Conservation (phyloP, 2,797 vertebrate species). For the Tympanoctomys barrerae region DNA sequence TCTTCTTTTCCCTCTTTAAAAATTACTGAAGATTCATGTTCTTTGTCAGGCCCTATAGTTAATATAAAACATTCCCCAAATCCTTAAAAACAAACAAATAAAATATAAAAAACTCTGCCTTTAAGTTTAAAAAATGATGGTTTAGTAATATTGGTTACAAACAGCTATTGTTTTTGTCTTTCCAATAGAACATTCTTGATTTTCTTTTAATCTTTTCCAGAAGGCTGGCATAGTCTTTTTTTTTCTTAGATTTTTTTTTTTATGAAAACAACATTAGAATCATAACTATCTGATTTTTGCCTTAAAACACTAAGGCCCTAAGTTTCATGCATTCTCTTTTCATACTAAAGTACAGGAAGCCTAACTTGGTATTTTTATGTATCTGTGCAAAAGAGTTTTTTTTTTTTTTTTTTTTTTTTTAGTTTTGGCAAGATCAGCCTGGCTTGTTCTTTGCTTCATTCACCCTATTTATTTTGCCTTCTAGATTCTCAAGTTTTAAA, state of each 20-base stretch:
- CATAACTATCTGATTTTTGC: slow-evolving; percentile 79
- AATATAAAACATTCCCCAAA: slow-evolving; percentile 83
- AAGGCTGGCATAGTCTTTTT: slow-evolving; percentile 76
- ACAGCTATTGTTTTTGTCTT: slow-evolving; percentile 86
- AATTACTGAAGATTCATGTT: slow-evolving; percentile 71
- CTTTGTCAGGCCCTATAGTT: slow-evolving; percentile 75
- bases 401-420: slow-evolving; percentile 14
- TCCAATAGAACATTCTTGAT: slow-evolving; percentile 84
- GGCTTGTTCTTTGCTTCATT: slow-evolving; percentile 41
- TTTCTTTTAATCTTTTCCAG: slow-evolving; percentile 88
- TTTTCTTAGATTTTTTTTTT: slow-evolving; percentile 69
- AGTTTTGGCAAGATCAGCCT: neutral
- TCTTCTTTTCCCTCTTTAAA: slow-evolving; percentile 54
- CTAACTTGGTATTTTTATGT: slow-evolving; percentile 60
- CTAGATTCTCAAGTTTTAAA: slow-evolving; percentile 62
- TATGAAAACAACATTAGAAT: slow-evolving; percentile 83
- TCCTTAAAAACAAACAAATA: slow-evolving; percentile 79
- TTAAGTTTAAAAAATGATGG: slow-evolving; percentile 80
- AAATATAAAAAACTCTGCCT: slow-evolving; percentile 55
- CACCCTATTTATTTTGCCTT: slow-evolving; percentile 48
- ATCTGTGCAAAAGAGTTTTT: neutral
- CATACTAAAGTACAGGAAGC: slow-evolving; percentile 26
- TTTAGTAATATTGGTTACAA: slow-evolving; percentile 86
- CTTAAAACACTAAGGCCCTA: slow-evolving; percentile 70
- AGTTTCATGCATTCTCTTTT: slow-evolving; percentile 60